Percentiles rank a stretch among this genome's conserved stretches.
These are phyloP conservation scores for Protonemura montana DNA, from an alignment of 2,888 invertebrate species.

Conservation along the genomic window DNA sequence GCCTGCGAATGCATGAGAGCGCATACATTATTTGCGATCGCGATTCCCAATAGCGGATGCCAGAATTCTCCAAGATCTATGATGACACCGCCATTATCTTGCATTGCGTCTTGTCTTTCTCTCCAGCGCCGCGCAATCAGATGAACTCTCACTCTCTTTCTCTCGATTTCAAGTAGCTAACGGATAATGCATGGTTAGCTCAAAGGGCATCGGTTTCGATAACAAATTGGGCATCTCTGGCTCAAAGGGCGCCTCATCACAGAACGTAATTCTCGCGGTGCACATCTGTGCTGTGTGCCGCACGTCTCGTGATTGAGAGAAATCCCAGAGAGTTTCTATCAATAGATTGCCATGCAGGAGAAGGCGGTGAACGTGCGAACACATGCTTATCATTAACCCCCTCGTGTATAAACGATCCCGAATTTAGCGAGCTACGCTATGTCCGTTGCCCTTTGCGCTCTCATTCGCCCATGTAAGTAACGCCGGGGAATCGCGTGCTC, in stretches of 20 bases:
- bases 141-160: neutral
- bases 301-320: neutral
- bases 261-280: neutral
- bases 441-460: neutral
- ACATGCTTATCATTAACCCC: slow-evolving; percentile 9
- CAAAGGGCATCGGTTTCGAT: neutral
- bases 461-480: neutral
- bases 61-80: neutral
- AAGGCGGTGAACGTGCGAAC: neutral
- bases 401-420: neutral
- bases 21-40: neutral
- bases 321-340: slow-evolving; percentile 2
- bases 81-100: neutral
- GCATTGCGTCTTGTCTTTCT: neutral
- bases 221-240: neutral
- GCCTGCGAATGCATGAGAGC: neutral
- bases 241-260: slow-evolving; percentile 7
- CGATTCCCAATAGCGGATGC: neutral
- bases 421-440: neutral
- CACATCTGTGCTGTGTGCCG: neutral
- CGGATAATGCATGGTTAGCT: neutral
- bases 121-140: neutral
- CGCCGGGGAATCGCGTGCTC: too few relatives aligned
- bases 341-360: neutral
- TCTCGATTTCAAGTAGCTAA: neutral